Evolutionary conservation across 2,888 invertebrate species (phyloP), one percentile per base, ranked within the genome.

Genomic region (Allygus modestus): DNA sequence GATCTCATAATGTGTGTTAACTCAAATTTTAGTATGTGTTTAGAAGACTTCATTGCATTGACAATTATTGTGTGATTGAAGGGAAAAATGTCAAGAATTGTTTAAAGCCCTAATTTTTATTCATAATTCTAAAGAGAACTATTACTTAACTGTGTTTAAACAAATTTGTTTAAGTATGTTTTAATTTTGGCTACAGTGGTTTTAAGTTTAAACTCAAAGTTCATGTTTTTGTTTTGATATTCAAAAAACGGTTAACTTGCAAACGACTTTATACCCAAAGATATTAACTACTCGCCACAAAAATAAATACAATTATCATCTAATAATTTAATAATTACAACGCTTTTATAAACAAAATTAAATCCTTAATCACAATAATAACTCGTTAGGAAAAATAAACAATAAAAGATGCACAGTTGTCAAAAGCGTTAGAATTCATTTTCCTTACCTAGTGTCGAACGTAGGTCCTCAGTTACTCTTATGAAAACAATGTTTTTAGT

Each of bases 361-460:
- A 58, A 79, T 37, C 26, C 37, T 58, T 4, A 79, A 79, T 58
- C 51, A 79, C 54, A 79, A 79, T 54, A 11, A 28, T 79, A 79
- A 79, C 58, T 33, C 28, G 20, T 75, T 65, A 84, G 75, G 43
- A 84, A 69, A 79, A 81, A 69, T 65, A 83, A 79, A 65, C n/a
- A 83, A 84, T 61, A 84, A 26, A 69, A 79, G 84, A 77, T 69
- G 81, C 79, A 84, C 69, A 81, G 77, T 79, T 51, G 65, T 71
- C 73, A 54, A 86, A 87, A 87, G 87, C 87, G 87, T 87, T 87
- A 86, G 86, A 87, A 87, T 86, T 84, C 75, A 73, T 83, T 83
- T 82, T 83, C 43, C 83, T 83, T 75, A 58, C 23, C 83, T 83
- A 58, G 58, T 75, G 54, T 51, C 54, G 46, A 83, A 69, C 51